These are phyloP conservation scores for Mycteria americana DNA, from an alignment of 2,797 vertebrate species.

Conservation along the genomic window DNA sequence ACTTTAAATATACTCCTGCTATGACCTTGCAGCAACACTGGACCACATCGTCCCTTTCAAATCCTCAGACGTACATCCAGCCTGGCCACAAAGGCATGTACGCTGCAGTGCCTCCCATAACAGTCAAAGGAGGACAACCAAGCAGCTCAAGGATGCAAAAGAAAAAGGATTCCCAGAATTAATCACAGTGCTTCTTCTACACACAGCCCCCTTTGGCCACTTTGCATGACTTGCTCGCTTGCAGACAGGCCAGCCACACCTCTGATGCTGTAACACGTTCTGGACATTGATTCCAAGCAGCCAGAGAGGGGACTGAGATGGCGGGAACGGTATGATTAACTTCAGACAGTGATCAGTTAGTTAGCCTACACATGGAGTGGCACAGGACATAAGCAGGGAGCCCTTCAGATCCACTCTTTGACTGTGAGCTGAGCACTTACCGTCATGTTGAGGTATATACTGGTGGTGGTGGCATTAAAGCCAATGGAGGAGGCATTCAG, in stretches of 20 bases:
- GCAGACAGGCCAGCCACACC: not conserved
- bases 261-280: not conserved
- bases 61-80: not conserved
- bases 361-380: not conserved
- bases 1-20: not conserved
- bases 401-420: not conserved
- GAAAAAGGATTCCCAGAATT: not conserved
- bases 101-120: not conserved
- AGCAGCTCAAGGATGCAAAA: not conserved
- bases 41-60: not conserved
- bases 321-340: too few species aligned
- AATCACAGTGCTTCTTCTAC: not conserved
- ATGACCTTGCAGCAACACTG: not conserved
- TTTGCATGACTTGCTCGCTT: not conserved
- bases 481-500: slow-evolving; percentile 79
- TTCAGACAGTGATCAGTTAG: not conserved
- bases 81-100: not conserved
- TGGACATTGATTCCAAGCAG: not conserved
- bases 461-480: slow-evolving; percentile 35
- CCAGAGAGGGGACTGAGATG: not conserved
- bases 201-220: too few species aligned
- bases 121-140: not conserved
- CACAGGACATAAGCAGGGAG: not conserved
- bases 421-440: slow-evolving; percentile 61
- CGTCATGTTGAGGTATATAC: slow-evolving; percentile 77